phyloP scores from a whole-genome alignment of 1,140 invertebrate species.

The Hyles vespertilio region DNA sequence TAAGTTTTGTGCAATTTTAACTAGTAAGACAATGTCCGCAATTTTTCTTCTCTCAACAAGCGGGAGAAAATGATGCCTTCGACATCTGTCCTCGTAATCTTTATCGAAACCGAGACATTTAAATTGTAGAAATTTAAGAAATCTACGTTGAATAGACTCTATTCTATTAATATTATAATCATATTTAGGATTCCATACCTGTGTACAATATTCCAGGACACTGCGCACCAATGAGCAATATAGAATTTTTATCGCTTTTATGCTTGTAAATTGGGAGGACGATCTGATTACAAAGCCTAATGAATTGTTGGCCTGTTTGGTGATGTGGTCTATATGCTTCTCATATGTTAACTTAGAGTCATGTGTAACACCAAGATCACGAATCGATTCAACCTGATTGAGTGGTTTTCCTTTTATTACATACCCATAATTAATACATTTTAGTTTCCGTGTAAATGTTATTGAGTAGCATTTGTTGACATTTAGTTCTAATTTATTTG shows the following conservation, averaged over 20 bases:
- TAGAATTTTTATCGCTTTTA: constrained; percentile 6
- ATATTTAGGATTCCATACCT: constrained; percentile 5
- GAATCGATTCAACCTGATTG: constrained; percentile 1
- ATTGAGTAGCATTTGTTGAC: constrained; percentile 23
- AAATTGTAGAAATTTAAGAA: constrained; percentile 14
- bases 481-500: constrained; percentile 22
- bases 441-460: constrained; percentile 18
- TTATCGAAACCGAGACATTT: constrained; percentile 7
- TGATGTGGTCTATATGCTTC: constrained; percentile 6
- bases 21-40: constrained; percentile 6
- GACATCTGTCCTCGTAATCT: constrained; percentile 12
- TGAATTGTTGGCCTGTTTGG: constrained; percentile 1
- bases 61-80: constrained; percentile 16
- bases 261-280: constrained; percentile 6
- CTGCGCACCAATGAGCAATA: constrained; percentile 9
- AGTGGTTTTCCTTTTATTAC: neutral
- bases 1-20: constrained; percentile 4
- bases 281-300: neutral
- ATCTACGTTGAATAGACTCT: constrained; percentile 14
- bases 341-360: constrained; percentile 9
- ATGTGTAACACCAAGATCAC: constrained; percentile 7
- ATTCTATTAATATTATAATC: constrained; percentile 8
- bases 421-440: neutral
- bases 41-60: constrained; percentile 15
- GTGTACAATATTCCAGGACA: constrained; percentile 7